Evolutionary conservation across 2,113 vertebrate species (phyloP).

Genomic region (Ellobius talpinus): DNA sequence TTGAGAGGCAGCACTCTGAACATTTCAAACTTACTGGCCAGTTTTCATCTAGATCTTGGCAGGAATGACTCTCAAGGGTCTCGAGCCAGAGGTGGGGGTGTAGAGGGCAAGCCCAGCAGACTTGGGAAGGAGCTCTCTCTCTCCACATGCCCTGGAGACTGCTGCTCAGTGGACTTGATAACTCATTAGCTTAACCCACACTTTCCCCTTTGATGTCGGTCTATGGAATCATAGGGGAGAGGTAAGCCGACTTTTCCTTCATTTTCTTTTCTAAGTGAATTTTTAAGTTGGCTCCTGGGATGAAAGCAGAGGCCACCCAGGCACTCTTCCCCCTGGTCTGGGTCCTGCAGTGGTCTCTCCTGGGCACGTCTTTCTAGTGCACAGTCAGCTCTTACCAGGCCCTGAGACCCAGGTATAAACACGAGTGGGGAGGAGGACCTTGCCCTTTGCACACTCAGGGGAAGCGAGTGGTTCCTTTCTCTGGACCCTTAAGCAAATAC

Average conservation of each 20-base stretch:
- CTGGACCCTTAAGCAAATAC: background rate
- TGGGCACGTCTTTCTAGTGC: background rate
- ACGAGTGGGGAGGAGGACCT: background rate
- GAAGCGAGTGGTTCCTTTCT: background rate
- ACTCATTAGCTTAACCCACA: constrained; percentile 71
- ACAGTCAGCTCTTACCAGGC: background rate
- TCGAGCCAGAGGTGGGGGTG: background rate
- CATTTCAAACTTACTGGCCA: background rate
- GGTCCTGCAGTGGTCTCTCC: background rate
- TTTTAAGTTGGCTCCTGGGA: constrained; percentile 40
- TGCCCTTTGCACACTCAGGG: background rate
- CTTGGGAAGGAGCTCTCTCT: constrained; percentile 57
- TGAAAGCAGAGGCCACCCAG: background rate
- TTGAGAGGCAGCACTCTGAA: background rate
- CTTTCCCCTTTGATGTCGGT: constrained; percentile 65
- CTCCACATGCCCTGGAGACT: constrained; percentile 57
- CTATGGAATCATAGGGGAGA: constrained; percentile 39
- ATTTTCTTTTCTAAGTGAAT: constrained; percentile 39
- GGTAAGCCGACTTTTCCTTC: background rate
- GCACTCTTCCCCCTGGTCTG: background rate
- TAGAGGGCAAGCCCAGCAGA: constrained; percentile 35
- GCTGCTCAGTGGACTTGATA: constrained; percentile 50
- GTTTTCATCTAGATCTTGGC: constrained; percentile 43
- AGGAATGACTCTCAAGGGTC: background rate
- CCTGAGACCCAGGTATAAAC: background rate